A percentile compares a stretch with the other conserved stretches of the same genome.
phyloP scores from a whole-genome alignment of 2,113 vertebrate genomes.

The Forbesichthys papilliferus region DNA sequence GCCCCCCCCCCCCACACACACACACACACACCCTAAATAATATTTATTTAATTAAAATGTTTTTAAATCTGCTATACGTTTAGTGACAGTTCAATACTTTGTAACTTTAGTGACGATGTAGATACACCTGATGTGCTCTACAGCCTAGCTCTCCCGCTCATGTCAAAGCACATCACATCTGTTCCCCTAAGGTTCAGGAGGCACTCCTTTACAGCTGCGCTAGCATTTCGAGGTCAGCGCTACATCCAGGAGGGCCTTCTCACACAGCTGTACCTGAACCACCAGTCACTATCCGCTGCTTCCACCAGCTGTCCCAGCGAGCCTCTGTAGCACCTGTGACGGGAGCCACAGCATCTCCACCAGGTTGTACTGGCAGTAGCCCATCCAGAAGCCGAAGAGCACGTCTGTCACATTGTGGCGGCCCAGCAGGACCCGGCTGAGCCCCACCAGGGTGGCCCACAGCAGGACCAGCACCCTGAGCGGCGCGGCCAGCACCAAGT shows the following conservation, averaged over 20 bases:
- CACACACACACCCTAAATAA: too few species aligned
- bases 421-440: slow-evolving; percentile 93
- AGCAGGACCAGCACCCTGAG: slow-evolving; percentile 88
- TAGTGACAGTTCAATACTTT: not conserved
- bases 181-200: not conserved
- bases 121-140: not conserved
- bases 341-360: slow-evolving; percentile 94
- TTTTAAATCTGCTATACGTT: not conserved
- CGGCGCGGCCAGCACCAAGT: slow-evolving; percentile 89
- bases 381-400: slow-evolving; percentile 89
- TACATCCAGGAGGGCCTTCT: not conserved
- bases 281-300: not conserved
- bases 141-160: not conserved
- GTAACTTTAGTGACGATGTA: not conserved
- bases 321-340: slow-evolving; percentile 77
- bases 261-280: not conserved
- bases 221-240: not conserved
- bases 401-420: slow-evolving; percentile 96
- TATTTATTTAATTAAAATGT: not conserved
- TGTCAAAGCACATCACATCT: not conserved
- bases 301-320: slow-evolving; percentile 78
- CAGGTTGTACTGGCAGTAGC: slow-evolving; percentile 89
- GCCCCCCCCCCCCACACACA: too few species aligned
- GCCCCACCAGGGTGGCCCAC: slow-evolving; percentile 86
- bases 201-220: too few species aligned